These are phyloP conservation scores for Cynoglossus semilaevis DNA, from an alignment of 2,113 vertebrate genomes.

Conservation along the genomic window DNA sequence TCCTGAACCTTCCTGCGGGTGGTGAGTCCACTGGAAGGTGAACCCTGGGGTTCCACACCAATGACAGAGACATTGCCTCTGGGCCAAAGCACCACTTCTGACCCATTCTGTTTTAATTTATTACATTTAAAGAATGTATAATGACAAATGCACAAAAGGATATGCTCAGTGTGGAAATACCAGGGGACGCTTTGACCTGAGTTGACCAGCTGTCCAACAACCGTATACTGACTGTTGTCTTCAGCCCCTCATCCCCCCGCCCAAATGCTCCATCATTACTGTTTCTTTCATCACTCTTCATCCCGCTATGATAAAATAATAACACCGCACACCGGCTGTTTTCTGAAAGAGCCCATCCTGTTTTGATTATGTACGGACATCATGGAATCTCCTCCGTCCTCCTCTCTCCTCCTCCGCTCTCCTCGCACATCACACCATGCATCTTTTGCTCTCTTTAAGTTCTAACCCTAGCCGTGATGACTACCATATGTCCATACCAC, in stretches of 20 bases:
- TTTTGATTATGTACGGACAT: slow-evolving; percentile 49
- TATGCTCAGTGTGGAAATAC: neutral
- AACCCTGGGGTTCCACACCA: too few relatives aligned
- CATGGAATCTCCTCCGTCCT: slow-evolving; percentile 16
- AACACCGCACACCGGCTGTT: slow-evolving; percentile 16
- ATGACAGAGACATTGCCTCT: too few relatives aligned
- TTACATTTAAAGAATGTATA: too few relatives aligned
- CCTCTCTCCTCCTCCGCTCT: slow-evolving; percentile 13
- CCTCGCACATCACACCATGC: slow-evolving; percentile 31
- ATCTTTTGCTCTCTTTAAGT: slow-evolving; percentile 38
- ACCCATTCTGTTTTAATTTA: too few relatives aligned
- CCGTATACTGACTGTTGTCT: neutral
- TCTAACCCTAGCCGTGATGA: slow-evolving; percentile 51
- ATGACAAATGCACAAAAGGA: too few relatives aligned
- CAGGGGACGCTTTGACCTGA: neutral
- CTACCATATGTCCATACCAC: slow-evolving; percentile 70
- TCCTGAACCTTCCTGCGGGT: too few relatives aligned
- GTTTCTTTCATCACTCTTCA: neutral
- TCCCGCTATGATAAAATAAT: slow-evolving; percentile 30
- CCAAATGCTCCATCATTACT: neutral
- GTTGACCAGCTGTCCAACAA: neutral
- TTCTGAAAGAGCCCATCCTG: slow-evolving; percentile 17
- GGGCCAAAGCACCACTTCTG: too few relatives aligned
- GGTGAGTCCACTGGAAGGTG: too few relatives aligned
- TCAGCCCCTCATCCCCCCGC: neutral